Conservation (phyloP, 2,797 vertebrate genomes). For the Brachyalestes nurse region DNA sequence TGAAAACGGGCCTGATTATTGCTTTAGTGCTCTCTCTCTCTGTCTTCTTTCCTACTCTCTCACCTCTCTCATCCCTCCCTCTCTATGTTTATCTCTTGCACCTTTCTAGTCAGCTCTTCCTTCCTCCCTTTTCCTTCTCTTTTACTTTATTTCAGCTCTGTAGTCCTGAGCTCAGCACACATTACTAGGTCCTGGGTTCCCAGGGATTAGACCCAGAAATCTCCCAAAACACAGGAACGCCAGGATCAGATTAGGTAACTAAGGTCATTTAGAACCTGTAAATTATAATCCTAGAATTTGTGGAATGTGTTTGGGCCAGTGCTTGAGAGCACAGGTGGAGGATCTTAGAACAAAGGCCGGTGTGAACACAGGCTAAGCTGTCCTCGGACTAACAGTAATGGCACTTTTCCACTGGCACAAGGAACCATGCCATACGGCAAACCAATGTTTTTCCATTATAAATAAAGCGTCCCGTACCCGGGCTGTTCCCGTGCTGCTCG, state of each 20-base stretch:
- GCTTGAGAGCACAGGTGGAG: not conserved
- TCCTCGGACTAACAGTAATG: not conserved
- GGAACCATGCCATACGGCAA: too few species aligned
- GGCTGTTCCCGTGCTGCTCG: too few species aligned
- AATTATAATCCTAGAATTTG: not conserved
- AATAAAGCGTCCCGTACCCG: too few species aligned
- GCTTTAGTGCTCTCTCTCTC: slow-evolving; percentile 44
- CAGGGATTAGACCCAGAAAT: not conserved
- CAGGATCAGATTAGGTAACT: not conserved
- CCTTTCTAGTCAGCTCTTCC: not conserved
- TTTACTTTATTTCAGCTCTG: not conserved
- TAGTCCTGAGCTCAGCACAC: not conserved
- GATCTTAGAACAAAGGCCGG: not conserved
- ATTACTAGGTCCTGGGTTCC: not conserved
- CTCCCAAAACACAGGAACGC: not conserved
- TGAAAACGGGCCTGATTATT: slow-evolving; percentile 53
- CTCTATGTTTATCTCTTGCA: not conserved
- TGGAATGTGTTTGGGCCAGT: not conserved
- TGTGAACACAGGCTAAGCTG: not conserved
- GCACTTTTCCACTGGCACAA: too few species aligned
- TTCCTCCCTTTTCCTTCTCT: not conserved
- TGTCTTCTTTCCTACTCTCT: slow-evolving; percentile 3
- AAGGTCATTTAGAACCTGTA: slow-evolving; percentile 2
- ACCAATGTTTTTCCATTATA: too few species aligned
- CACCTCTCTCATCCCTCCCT: not conserved